Evolutionary conservation across 2,888 invertebrate genomes (phyloP).

Genomic region (Cephus nigrinus): DNA sequence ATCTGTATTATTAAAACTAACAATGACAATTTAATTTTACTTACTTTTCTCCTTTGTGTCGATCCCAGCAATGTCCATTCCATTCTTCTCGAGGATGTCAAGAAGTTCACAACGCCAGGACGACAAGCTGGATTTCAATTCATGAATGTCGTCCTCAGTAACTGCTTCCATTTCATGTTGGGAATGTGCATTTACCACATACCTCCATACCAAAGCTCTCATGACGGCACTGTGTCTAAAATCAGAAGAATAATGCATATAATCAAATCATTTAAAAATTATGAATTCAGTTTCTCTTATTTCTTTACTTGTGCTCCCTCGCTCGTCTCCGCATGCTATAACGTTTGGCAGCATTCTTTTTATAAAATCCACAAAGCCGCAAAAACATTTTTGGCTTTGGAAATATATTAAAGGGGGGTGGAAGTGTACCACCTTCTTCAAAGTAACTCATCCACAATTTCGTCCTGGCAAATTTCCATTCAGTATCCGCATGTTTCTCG

Average conservation of each 20-base stretch:
- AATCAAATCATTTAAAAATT: neutral
- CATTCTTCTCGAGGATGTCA: constrained; percentile 88
- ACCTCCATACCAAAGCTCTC: constrained; percentile 91
- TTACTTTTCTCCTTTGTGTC: constrained; percentile 81
- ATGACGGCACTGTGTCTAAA: constrained; percentile 82
- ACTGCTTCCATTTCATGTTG: constrained; percentile 86
- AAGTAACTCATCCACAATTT: constrained; percentile 97
- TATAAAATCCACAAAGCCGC: constrained; percentile 74
- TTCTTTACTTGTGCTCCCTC: constrained; percentile 45
- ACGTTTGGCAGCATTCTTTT: constrained; percentile 48
- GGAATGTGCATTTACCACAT: constrained; percentile 88
- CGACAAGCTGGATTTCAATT: constrained; percentile 93
- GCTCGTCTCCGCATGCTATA: constrained; percentile 38
- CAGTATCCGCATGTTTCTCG: constrained; percentile 92
- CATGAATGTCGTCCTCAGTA: constrained; percentile 94
- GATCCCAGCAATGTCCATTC: constrained; percentile 83
- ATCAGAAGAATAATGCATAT: neutral
- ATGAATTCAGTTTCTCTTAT: constrained; percentile 3
- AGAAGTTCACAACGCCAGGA: constrained; percentile 91
- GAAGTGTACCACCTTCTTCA: constrained; percentile 89
- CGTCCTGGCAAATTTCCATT: constrained; percentile 97
- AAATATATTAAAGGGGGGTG: constrained; percentile 93
- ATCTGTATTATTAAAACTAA: neutral
- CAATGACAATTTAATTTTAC: constrained; percentile 34
- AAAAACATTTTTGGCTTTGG: constrained; percentile 86